These are phyloP conservation scores for Lota lota DNA, from an alignment of 2,113 vertebrate genomes.

Conservation along the genomic window DNA sequence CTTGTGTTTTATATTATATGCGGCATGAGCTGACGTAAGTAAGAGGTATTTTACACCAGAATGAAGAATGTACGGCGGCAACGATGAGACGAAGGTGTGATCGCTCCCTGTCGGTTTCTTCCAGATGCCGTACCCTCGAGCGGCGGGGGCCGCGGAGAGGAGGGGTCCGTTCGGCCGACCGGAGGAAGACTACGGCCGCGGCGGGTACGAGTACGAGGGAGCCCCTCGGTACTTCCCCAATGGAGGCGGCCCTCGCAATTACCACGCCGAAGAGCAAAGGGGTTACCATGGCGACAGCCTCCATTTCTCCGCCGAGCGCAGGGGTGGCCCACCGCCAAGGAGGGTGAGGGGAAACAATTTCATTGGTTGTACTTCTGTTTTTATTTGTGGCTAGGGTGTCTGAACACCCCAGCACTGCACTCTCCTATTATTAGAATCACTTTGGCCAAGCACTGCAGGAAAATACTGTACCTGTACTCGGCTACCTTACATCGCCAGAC, in stretches of 20 bases:
- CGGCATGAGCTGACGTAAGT: too few species aligned
- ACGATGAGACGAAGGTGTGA: too few species aligned
- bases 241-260: conserved; percentile 64
- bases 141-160: conserved; percentile 53
- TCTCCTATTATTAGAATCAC: too few species aligned
- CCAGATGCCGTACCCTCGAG: conserved; percentile 61
- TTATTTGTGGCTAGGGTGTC: neutral
- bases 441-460: too few species aligned
- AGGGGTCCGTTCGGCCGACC: conserved; percentile 64
- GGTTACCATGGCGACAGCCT: conserved; percentile 61
- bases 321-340: conserved; percentile 57
- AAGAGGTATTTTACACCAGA: too few species aligned
- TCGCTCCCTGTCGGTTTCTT: neutral
- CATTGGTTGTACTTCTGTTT: neutral
- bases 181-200: conserved; percentile 65
- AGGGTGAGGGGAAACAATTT: conserved; percentile 49
- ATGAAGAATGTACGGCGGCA: too few species aligned
- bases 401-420: too few species aligned
- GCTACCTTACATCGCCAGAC: too few species aligned
- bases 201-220: conserved; percentile 68
- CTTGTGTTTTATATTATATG: too few species aligned
- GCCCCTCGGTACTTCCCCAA: conserved; percentile 70
- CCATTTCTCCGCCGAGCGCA: conserved; percentile 65
- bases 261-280: conserved; percentile 70
- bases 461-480: too few species aligned